phyloP scores from a whole-genome alignment of 2,888 invertebrate genomes.

The Aelia acuminata region DNA sequence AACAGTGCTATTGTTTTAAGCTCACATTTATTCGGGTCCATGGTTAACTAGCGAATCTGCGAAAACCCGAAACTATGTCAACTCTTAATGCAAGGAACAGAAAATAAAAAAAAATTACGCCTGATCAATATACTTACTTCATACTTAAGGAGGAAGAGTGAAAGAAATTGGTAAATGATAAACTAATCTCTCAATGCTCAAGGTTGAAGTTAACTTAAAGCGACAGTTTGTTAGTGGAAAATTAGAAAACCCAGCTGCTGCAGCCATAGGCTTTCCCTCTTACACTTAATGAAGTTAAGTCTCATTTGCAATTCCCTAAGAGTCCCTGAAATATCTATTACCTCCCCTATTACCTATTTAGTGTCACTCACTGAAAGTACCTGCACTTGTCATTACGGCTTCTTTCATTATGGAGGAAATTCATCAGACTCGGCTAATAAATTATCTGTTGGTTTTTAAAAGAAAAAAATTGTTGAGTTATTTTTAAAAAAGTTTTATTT shows the following conservation, averaged over 20 bases:
- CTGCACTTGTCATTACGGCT: background rate
- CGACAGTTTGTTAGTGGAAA: background rate
- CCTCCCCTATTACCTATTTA: background rate
- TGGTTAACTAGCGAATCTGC: no score
- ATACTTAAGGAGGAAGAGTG: no score
- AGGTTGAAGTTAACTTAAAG: background rate
- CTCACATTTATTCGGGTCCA: no score
- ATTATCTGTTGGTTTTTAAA: no score
- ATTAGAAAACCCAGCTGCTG: background rate
- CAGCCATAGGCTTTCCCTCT: background rate
- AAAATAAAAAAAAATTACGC: no score
- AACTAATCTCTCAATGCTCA: background rate
- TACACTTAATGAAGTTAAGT: background rate
- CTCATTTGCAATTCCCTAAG: slow-evolving; percentile 18
- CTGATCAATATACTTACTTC: no score
- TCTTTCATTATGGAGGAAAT: background rate
- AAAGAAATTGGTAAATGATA: background rate
- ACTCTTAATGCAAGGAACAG: no score
- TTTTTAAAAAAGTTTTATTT: no score
- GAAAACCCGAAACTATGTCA: no score
- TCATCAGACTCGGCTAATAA: background rate
- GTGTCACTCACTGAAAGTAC: background rate
- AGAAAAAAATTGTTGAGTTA: no score
- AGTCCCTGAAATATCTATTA: slow-evolving; percentile 28
- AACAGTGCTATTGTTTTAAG: no score